Base-by-base conservation (phyloP, 1,140 invertebrate species). In the Caligus rogercresseyi region DNA sequence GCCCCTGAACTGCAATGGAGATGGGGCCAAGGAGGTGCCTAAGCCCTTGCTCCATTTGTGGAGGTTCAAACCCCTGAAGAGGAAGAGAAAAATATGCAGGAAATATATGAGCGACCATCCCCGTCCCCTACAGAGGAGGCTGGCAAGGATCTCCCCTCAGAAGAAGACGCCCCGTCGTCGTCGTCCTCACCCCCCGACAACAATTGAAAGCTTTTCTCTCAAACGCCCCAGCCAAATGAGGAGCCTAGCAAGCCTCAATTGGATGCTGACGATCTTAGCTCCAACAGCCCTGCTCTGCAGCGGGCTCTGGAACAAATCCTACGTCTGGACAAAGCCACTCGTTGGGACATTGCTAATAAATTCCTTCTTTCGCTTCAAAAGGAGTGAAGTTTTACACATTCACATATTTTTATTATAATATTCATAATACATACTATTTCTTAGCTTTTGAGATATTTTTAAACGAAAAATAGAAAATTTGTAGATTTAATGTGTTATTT, bases 61-160 rank as follows among this genome's bases (percentile, higher is more conserved):
- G 57, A 60, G 15, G 26, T 26, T 25, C 16, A 31, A 25, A 60
- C 57, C n/a, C 23, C 57, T 3, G 57, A 60, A 18, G 57, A 60
- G 21, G 26, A 60, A 4, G 57, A 60, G 24, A 18, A 60, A 25
- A 43, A 18, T 11, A 60, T 60, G 18, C 21, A 31, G 25, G 57
- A 60, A 19, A 43, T 60, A 15, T 60, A 26, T 25, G 57, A 60
- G 21, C 23, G 57, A 3, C 57, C 57, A 2, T 60, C 57, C 3
- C 57, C 57, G 7, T 60, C 57, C 4, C 57, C 57, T 3, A 60
- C 57, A 2, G 57, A 60, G 16, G 23, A 25, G 15, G 23, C 25
- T 2, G 57, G n/a, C n/a, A n/a, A 60, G 21, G 54, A 18, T 20
- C 20, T 7, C 31, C 7, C 31, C 7, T 11, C 7, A 43, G 31